Evolutionary conservation across 2,888 invertebrate genomes (phyloP), one percentile per base, ranked within the genome.

Genomic region (Pecten maximus): DNA sequence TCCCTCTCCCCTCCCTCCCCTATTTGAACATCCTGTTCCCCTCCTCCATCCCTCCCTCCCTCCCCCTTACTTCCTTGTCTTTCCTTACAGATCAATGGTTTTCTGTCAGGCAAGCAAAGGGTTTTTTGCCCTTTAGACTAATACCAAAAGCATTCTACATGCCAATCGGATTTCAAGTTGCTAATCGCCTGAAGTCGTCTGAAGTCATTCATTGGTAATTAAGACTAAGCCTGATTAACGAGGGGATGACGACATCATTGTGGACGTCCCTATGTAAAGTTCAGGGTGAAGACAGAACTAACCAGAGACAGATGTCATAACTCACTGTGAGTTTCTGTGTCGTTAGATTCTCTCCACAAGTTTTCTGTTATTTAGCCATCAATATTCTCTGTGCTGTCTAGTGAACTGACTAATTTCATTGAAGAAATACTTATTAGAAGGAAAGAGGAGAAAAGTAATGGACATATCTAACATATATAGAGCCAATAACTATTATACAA

Each of bases 211-310:
- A 35, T 28, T 15, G 19, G 74, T 74, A 74, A 74, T 74, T 74
- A 74, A 74, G 35, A 35, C 74, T 74, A 74, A 74, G 74, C 0
- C 74, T 74, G 74, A 74, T 74, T 74, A 74, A 74, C 74, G 74
- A 74, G 74, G 12, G 10, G 2, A 8, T 74, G 23, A 2, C 6
- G 54, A 54, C 8, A 8, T 19, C 74, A 23, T 74, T 28, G 74
- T 74, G 74, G 74, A 74, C 74, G 74, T 35, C 35, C 74, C 74
- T 74, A 35, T 28, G 8, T 35, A 35, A 35, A 74, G 74, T 74
- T 74, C 35, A 74, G 44, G 44, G 8, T 44, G 6, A 44, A 74
- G 35, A 12, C 12, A 54, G 44, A 44, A 54, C 54, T n/a, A 6
- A 8, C n/a, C 54, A 3, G 23, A 6, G 23, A 23, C 74, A 74